Evolutionary conservation across 1,140 invertebrate genomes (phyloP), one percentile per base, ranked within the genome.

Genomic region (Nomia melanderi): DNA sequence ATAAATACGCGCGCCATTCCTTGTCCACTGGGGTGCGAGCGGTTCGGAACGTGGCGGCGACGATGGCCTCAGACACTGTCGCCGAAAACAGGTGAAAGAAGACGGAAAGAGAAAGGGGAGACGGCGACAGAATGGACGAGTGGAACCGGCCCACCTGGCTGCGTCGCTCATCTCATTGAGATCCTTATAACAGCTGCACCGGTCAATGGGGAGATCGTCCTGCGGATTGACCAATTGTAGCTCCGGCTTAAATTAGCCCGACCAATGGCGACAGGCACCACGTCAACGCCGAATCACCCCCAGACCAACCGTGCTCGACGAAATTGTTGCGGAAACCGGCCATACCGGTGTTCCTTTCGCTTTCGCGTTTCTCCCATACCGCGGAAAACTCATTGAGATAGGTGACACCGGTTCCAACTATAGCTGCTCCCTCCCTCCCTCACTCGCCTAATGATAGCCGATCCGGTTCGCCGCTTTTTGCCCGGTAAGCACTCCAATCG

Each of bases 81-180:
- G 33, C 33, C 20, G 20, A n/a, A 64, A 29, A 47, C 70, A 62
- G 25, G 39, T 57, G 67, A 79, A 86, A 39, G 77, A 81, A 79
- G 44, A 59, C 73, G 2, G 57, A 27, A 31, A 71, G 62, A 57
- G 65, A 69, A 80, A 78, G 81, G 69, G 50, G 80, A 57, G 75
- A 59, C 66, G 27, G 69, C 64, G 56, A 74, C 57, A 74, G 83
- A 86, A 80, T 83, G 84, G 66, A 86, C 74, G 39, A 73, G 36
- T 29, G 20, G 63, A 79, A 71, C 53, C 41, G 63, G 75, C 76
- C 47, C 88, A 90, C 86, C 89, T 91, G 89, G 78, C 77, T 57
- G 29, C 67, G 89, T 87, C 89, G 86, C 87, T 91, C 89, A 80
- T 84, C 84, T 86, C 88, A 89, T 90, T 90, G 89, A 89, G 89